Percentiles rank a stretch among this genome's conserved stretches.
Evolutionary conservation across 2,797 vertebrate genomes (phyloP).

Genomic region (Eidolon dupreanum): DNA sequence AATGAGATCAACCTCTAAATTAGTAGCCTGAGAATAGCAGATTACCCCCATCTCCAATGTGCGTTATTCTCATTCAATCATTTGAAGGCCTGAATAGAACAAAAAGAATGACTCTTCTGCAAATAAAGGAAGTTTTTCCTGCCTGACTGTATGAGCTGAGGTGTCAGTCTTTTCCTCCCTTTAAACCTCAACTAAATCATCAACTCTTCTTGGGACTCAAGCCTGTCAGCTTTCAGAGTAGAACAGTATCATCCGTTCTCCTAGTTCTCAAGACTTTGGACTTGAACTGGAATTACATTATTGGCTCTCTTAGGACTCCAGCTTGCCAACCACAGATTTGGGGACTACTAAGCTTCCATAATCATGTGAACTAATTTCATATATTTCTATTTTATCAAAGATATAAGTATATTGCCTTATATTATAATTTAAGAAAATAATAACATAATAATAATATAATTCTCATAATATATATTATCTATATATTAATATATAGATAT

Average conservation of each 20-base stretch:
- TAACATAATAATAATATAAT: background rate
- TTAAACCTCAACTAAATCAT: background rate
- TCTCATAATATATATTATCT: background rate
- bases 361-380: background rate
- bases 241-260: background rate
- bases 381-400: background rate
- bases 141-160: background rate
- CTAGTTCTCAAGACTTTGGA: background rate
- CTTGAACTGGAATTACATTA: background rate
- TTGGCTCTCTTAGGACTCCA: background rate
- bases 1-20: background rate
- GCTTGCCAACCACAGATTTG: background rate
- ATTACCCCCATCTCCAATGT: background rate
- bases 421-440: background rate
- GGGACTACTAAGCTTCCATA: background rate
- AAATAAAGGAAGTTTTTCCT: background rate
- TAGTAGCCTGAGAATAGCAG: background rate
- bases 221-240: background rate
- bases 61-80: background rate
- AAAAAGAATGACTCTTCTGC: background rate
- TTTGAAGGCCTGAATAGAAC: background rate
- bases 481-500: no score
- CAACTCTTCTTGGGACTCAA: background rate
- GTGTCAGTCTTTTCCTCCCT: background rate
- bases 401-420: background rate